Evolutionary conservation across 2,888 invertebrate species (phyloP).

Genomic region (Embidobia sp.): DNA sequence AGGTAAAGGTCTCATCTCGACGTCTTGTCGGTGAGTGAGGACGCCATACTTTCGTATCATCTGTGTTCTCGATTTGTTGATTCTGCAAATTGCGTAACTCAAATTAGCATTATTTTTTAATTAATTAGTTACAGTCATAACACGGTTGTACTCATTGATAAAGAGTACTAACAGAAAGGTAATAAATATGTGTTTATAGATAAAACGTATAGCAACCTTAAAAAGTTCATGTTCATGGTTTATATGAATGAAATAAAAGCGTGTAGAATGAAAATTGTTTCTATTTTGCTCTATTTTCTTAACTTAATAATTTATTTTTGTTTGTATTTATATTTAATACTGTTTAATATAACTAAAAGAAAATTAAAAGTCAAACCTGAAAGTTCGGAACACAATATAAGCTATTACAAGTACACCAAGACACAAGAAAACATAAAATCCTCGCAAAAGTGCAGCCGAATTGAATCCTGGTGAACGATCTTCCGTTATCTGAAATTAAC

Average conservation of each 20-base stretch:
- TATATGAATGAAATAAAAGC: too few relatives aligned
- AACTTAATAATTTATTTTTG: too few relatives aligned
- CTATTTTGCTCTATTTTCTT: too few relatives aligned
- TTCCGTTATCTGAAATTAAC: conserved; percentile 13
- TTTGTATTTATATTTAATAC: too few relatives aligned
- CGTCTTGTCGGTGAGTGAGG: conserved; percentile 80
- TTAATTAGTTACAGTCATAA: background rate
- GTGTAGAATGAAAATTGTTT: too few relatives aligned
- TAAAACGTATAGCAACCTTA: too few relatives aligned
- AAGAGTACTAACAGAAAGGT: too few relatives aligned
- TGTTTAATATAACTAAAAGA: too few relatives aligned
- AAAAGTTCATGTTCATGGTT: too few relatives aligned
- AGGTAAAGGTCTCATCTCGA: conserved; percentile 82
- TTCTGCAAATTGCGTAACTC: conserved; percentile 66
- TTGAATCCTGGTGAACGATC: conserved; percentile 68
- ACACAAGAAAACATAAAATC: conserved; percentile 79
- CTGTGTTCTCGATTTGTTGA: conserved; percentile 78
- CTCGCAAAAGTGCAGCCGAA: conserved; percentile 77
- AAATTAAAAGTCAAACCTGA: too few relatives aligned
- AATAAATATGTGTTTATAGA: too few relatives aligned
- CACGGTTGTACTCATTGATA: too few relatives aligned
- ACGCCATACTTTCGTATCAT: conserved; percentile 81
- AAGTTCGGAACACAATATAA: conserved; percentile 77
- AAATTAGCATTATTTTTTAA: conserved; percentile 4
- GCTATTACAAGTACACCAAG: conserved; percentile 77